A percentile compares a stretch with the other conserved stretches of the same genome.
Conservation (phyloP, 2,888 invertebrate genomes). For the Sipha maydis region DNA sequence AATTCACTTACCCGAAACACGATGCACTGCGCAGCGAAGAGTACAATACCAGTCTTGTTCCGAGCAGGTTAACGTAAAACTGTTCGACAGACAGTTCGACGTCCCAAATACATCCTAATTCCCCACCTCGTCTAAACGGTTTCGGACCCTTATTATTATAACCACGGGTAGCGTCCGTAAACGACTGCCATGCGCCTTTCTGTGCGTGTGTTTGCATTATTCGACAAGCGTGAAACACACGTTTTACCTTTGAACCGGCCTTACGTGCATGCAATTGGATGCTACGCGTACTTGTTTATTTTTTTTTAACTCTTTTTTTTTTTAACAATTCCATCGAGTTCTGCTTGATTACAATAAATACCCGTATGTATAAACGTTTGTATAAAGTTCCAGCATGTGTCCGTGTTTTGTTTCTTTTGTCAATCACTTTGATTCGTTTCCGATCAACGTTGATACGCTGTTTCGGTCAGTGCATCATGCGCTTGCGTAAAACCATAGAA, state of each 20-base stretch:
- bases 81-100: conserved; percentile 52
- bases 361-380: no score
- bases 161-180: not conserved
- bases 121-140: conserved; percentile 42
- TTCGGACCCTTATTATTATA: conserved; percentile 28
- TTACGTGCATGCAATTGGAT: not conserved
- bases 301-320: no score
- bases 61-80: conserved; percentile 47
- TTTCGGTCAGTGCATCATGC: no score
- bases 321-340: no score
- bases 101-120: conserved; percentile 36
- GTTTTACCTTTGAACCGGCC: not conserved
- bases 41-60: conserved; percentile 20
- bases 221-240: not conserved
- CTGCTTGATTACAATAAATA: no score
- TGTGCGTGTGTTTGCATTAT: not conserved
- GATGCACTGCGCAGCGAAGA: not conserved
- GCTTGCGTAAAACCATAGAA: no score
- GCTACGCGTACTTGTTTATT: no score
- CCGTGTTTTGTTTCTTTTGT: not conserved
- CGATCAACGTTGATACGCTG: no score
- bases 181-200: not conserved
- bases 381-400: no score
- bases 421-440: no score
- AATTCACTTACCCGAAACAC: conserved; percentile 3